Percentiles rank a stretch among this genome's conserved stretches.
phyloP scores from a whole-genome alignment of 2,797 vertebrate species.

The Antennarius maculatus region DNA sequence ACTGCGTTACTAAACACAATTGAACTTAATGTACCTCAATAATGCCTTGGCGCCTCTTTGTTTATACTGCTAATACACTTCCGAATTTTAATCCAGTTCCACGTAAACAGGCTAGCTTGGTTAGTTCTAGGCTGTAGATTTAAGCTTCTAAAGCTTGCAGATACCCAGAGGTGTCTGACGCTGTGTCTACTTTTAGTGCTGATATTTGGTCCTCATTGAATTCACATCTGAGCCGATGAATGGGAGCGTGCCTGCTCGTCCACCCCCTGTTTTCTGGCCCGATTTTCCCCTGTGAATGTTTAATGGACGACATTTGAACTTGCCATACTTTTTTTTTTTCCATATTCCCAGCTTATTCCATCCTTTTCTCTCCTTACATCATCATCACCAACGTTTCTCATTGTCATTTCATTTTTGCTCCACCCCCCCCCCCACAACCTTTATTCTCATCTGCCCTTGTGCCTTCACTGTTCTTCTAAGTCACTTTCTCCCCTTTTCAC shows the following conservation, averaged over 20 bases:
- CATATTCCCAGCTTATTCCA: no score
- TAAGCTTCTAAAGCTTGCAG: conserved; percentile 3
- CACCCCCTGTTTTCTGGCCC: background rate
- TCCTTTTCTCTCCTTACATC: no score
- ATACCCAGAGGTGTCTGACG: background rate
- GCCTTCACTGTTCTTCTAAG: conserved; percentile 24
- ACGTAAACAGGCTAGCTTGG: conserved; percentile 21
- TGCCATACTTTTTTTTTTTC: conserved; percentile 41
- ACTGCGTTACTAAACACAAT: conserved; percentile 39
- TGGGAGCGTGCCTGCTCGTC: conserved; percentile 17
- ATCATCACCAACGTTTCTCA: no score
- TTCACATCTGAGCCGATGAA: conserved; percentile 6
- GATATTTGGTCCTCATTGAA: conserved; percentile 5
- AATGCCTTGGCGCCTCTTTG: conserved; percentile 51
- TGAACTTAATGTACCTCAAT: conserved; percentile 56
- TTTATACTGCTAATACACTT: conserved; percentile 58
- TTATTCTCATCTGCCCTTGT: conserved; percentile 16
- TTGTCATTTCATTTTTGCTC: conserved; percentile 37
- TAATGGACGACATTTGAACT: conserved; percentile 78
- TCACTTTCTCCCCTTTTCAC: conserved; percentile 21
- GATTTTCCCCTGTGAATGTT: conserved; percentile 83
- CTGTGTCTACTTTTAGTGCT: conserved; percentile 3
- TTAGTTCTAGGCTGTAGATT: conserved; percentile 17
- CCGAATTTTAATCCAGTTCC: conserved; percentile 35
- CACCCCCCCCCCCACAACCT: conserved; percentile 29